phyloP scores from a whole-genome alignment of 1,140 invertebrate genomes.

The Drusus annulatus region DNA sequence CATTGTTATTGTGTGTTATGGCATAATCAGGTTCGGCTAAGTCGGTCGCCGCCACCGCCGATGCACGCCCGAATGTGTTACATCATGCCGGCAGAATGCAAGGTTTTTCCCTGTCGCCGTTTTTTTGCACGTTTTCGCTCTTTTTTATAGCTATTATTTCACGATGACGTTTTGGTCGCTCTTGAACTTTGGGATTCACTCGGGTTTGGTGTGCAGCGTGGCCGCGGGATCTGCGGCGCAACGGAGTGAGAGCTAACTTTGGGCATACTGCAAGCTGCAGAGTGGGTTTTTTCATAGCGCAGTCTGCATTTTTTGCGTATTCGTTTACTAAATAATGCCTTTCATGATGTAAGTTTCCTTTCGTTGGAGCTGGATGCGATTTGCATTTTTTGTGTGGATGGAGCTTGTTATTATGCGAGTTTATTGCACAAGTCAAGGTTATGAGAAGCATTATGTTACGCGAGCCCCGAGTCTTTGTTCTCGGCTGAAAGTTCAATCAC shows the following conservation, averaged over 20 bases:
- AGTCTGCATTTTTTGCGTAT: conserved; percentile 26
- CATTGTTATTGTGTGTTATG: background rate
- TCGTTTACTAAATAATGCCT: conserved; percentile 24
- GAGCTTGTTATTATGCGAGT: conserved; percentile 51
- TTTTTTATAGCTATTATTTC: conserved; percentile 51
- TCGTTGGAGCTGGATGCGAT: conserved; percentile 53
- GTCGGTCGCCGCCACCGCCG: background rate
- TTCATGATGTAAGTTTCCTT: conserved; percentile 50
- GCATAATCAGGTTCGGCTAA: background rate
- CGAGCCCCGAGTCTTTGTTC: conserved; percentile 53
- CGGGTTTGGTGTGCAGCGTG: conserved; percentile 40
- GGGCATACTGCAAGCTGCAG: conserved; percentile 49
- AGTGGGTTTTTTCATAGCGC: conserved; percentile 40
- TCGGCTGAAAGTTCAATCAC: conserved; percentile 54
- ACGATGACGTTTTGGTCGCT: conserved; percentile 54
- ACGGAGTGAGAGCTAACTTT: background rate
- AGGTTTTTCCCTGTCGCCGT: conserved; percentile 51
- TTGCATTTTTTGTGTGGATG: conserved; percentile 40
- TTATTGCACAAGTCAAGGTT: conserved; percentile 58
- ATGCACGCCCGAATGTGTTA: conserved; percentile 47
- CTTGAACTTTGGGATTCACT: conserved; percentile 55
- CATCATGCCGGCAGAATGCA: conserved; percentile 58
- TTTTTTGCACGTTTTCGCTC: conserved; percentile 49
- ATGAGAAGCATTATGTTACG: conserved; percentile 30
- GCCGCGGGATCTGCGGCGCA: conserved; percentile 19